Evolutionary conservation across 2,797 vertebrate genomes (phyloP), one percentile per base, ranked within the genome.

Genomic region (Phataginus tetradactyla): DNA sequence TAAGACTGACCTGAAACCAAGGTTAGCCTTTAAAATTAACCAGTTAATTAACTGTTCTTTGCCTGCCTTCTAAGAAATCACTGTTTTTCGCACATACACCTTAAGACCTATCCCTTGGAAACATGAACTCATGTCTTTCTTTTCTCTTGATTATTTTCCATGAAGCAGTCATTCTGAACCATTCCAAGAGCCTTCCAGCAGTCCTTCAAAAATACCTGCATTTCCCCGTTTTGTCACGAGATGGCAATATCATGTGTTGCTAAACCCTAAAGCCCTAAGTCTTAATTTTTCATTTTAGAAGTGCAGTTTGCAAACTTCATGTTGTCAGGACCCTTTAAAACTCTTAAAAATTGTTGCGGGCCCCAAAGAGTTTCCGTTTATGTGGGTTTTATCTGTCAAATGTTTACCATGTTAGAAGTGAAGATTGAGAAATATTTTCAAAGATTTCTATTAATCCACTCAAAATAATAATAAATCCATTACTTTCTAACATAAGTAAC

Each of bases 211-310:
- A 95, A 66, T 59, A 75, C 84, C 71, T 96, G 96, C 89, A 97
- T 75, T 96, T 96, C 89, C 80, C 32, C 63, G 51, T 87, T 81
- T 74, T 84, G 96, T 92, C 97, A 97, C 86, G 10, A 98, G 97
- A 92, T 98, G 97, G 97, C 95, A 57, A 86, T 86, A 71, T 91
- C 94, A 86, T 21, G 95, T 91, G 92, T 15, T 91, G 23, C 72
- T 91, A 96, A 86, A 68, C 21, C 59, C 37, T 23, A 95, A 90
- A 64, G 91, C 34, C 87, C 34, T 42, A 79, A 53, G 55, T 55
- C 23, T 85, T 91, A 91, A 78, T 91, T 84, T 57, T 59, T 23
- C n/a, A 39, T 3, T 74, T 78, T 61, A 77, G 68, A 95, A 91
- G 74, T 37, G 32, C 42, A 45, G 49, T 51, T 94, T 66, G 77